phyloP scores from a whole-genome alignment of 2,797 vertebrate genomes.

The Sandelia bainsii region DNA sequence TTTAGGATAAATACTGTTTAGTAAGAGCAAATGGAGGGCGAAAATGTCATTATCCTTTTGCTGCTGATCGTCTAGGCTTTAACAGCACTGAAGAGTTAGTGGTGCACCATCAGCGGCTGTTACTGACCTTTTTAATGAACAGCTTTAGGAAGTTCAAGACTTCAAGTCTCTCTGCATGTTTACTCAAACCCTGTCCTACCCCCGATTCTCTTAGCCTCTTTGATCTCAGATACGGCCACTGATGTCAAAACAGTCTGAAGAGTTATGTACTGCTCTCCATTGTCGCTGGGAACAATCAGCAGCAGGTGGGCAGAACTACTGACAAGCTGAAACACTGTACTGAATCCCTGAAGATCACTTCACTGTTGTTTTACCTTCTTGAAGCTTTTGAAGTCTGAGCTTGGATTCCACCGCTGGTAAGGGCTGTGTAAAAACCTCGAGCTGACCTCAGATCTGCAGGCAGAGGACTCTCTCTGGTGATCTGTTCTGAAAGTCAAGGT shows the following conservation, averaged over 20 bases:
- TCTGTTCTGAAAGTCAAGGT: not conserved
- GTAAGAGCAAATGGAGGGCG: not conserved
- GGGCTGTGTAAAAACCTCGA: not conserved
- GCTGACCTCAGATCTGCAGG: not conserved
- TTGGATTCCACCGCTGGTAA: constrained; percentile 11
- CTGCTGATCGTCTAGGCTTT: not conserved
- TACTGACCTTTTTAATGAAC: not conserved
- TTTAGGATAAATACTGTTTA: not conserved
- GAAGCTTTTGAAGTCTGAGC: constrained; percentile 5
- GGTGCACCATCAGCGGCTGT: not conserved
- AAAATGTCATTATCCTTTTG: not conserved
- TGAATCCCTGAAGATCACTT: constrained; percentile 27
- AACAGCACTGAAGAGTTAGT: not conserved
- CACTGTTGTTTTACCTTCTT: constrained; percentile 16
- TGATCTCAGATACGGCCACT: constrained; percentile 27
- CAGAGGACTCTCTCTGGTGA: not conserved
- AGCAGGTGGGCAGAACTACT: constrained; percentile 44
- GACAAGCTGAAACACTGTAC: constrained; percentile 1
- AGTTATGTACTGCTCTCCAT: constrained; percentile 39
- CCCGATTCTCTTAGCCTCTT: constrained; percentile 14
- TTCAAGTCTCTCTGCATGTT: constrained; percentile 14
- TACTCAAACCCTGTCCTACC: not conserved
- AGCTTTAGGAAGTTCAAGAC: constrained; percentile 5
- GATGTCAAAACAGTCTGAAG: constrained; percentile 59
- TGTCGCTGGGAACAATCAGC: constrained; percentile 33